A percentile compares a stretch with the other conserved stretches of the same genome.
phyloP scores from a whole-genome alignment of 2,888 invertebrate species.

The Diploptera punctata region DNA sequence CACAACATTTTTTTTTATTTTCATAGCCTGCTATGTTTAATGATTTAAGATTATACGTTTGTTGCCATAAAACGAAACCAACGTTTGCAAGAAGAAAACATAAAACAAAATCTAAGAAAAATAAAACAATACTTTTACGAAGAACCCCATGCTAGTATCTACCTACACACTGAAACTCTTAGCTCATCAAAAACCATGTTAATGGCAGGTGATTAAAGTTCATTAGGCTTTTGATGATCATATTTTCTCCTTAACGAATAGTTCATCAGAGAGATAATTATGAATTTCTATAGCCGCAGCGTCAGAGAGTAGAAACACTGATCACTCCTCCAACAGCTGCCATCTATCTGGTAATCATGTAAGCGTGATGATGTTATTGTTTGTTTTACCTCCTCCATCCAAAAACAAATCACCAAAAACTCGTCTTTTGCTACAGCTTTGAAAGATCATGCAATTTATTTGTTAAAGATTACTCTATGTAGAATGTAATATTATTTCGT shows the following conservation, averaged over 20 bases:
- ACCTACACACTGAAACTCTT: slow-evolving; percentile 1
- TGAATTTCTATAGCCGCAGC: slow-evolving; percentile 12
- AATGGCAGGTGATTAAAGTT: slow-evolving; percentile 32
- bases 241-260: slow-evolving; percentile 31
- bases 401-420: neutral
- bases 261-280: slow-evolving; percentile 30
- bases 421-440: neutral
- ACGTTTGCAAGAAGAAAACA: neutral
- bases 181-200: slow-evolving; percentile 7
- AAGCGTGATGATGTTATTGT: neutral
- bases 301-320: neutral
- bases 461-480: too few species aligned
- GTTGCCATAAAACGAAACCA: neutral
- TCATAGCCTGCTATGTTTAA: too few species aligned
- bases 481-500: too few species aligned
- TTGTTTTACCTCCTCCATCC: neutral
- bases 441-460: too few species aligned
- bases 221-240: slow-evolving; percentile 33
- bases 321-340: neutral
- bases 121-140: neutral
- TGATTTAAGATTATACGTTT: too few species aligned
- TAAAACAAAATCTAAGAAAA: neutral
- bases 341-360: slow-evolving; percentile 1
- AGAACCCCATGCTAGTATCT: neutral
- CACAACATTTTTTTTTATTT: too few species aligned